phyloP scores from a whole-genome alignment of 2,113 vertebrate genomes.

The Megatriorchis doriae region DNA sequence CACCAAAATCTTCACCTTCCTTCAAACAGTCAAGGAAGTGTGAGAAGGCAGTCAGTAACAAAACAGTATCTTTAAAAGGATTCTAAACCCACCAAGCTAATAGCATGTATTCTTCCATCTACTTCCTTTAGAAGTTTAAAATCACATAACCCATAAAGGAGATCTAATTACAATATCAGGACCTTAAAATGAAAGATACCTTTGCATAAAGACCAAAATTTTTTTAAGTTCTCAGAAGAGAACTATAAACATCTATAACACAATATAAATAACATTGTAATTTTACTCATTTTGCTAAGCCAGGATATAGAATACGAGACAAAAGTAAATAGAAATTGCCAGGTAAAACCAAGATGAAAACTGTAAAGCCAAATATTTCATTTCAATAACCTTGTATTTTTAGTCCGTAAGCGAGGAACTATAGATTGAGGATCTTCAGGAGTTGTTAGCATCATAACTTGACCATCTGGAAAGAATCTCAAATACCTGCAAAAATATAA shows the following conservation, averaged over 20 bases:
- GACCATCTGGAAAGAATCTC: slow-evolving; percentile 93
- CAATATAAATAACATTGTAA: not conserved
- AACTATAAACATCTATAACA: not conserved
- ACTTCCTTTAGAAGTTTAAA: not conserved
- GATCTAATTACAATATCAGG: not conserved
- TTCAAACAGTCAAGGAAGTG: not conserved
- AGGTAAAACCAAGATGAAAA: not conserved
- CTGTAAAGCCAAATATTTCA: not conserved
- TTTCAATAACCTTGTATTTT: slow-evolving; percentile 81
- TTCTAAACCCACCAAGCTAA: not conserved
- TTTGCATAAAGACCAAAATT: not conserved
- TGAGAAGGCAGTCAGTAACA: not conserved
- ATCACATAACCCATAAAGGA: not conserved
- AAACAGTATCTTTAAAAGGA: not conserved
- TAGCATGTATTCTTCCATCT: not conserved
- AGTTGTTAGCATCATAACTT: slow-evolving; percentile 92
- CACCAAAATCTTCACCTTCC: not conserved
- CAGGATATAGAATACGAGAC: not conserved
- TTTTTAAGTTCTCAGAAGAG: not conserved
- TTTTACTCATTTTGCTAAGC: not conserved
- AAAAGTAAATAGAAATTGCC: not conserved
- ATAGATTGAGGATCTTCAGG: slow-evolving; percentile 89
- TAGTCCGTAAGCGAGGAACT: slow-evolving; percentile 87
- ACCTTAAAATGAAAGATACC: not conserved
- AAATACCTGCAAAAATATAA: slow-evolving; percentile 82